Percentiles rank a stretch among this genome's conserved stretches.
Conservation (phyloP, 1,140 invertebrate species). For the Atopsyche davidsoni region DNA sequence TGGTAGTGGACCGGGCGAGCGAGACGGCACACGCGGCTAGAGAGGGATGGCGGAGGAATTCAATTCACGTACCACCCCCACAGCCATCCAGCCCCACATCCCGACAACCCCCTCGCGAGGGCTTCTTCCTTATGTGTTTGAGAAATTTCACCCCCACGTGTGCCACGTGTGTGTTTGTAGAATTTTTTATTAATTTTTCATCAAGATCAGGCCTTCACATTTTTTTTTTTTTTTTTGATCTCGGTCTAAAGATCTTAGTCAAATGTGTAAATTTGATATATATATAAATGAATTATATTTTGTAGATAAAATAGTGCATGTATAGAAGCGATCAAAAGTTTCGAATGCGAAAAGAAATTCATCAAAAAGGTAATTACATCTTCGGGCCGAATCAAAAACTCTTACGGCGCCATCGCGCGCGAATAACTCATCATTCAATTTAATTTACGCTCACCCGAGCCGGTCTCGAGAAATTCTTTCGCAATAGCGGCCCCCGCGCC, state of each 20-base stretch:
- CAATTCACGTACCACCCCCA: slow-evolving; percentile 28
- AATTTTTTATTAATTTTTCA: not conserved
- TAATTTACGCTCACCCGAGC: slow-evolving; percentile 13
- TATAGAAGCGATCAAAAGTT: not conserved
- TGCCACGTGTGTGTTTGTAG: slow-evolving; percentile 13
- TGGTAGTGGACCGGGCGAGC: slow-evolving; percentile 26
- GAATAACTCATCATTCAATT: too few relatives aligned
- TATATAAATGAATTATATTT: not conserved
- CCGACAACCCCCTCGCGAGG: slow-evolving; percentile 2
- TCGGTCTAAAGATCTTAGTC: not conserved
- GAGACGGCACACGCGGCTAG: not conserved
- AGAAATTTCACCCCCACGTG: slow-evolving; percentile 2
- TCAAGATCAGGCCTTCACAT: not conserved
- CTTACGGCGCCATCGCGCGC: not conserved
- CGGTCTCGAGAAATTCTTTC: slow-evolving; percentile 29
- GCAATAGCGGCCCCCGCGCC: slow-evolving; percentile 27
- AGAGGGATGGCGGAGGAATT: slow-evolving; percentile 13
- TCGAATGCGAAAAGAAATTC: not conserved
- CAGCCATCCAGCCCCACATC: slow-evolving; percentile 3
- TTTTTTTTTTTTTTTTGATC: not conserved
- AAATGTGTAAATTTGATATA: not conserved
- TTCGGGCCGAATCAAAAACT: not conserved
- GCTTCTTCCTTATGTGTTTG: too few relatives aligned
- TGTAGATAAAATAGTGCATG: not conserved
- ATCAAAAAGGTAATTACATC: not conserved